Conservation (phyloP, 2,797 vertebrate species). For the Amazona finschi region DNA sequence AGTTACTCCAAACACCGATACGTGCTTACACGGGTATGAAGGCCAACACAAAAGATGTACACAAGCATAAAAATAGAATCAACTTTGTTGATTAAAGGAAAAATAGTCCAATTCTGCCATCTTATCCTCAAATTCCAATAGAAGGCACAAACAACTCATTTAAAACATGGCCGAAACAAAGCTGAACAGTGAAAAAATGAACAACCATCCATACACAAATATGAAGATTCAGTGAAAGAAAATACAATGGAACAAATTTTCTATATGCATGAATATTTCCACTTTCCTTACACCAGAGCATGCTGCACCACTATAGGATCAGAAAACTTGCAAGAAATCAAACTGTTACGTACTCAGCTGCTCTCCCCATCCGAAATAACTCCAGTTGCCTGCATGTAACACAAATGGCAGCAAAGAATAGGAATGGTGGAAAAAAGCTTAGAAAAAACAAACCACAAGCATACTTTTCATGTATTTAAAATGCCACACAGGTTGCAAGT, state of each 20-base stretch:
- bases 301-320: constrained; percentile 58
- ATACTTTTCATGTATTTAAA: constrained; percentile 8
- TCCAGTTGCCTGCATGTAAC: constrained; percentile 91
- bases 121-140: background rate
- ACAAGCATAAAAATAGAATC: background rate
- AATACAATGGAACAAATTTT: background rate
- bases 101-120: background rate
- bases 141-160: background rate
- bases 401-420: constrained; percentile 81
- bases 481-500: background rate
- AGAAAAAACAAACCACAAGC: constrained; percentile 60
- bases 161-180: constrained; percentile 1
- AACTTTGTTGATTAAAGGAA: background rate
- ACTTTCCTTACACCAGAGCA: constrained; percentile 55
- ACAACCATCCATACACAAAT: background rate
- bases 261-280: constrained; percentile 74
- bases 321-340: constrained; percentile 70
- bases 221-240: background rate
- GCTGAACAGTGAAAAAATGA: background rate
- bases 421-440: constrained; percentile 71
- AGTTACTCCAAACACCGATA: background rate
- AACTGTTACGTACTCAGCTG: constrained; percentile 92
- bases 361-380: constrained; percentile 97
- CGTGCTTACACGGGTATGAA: background rate
- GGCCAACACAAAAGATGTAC: background rate